Conservation (phyloP, 1,140 invertebrate species). For the Papilio helenus region DNA sequence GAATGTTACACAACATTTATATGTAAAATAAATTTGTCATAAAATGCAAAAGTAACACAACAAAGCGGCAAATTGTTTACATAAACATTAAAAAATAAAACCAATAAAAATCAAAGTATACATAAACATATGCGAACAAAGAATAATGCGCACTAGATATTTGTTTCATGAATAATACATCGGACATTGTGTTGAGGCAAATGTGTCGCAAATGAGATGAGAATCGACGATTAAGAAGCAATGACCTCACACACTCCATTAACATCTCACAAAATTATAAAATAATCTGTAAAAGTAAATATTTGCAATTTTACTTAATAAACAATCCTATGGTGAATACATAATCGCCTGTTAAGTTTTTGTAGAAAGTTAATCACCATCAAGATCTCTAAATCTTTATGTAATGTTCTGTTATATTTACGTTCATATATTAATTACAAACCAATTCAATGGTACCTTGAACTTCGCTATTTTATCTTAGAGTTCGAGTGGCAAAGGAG, state of each 20-base stretch:
- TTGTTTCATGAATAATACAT: conserved; percentile 66
- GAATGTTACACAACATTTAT: neutral
- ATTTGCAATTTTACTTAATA: too few species aligned
- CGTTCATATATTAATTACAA: neutral
- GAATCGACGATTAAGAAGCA: conserved; percentile 63
- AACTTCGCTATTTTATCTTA: neutral
- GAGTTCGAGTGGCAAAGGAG: neutral
- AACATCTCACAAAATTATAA: conserved; percentile 5
- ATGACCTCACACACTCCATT: conserved; percentile 54
- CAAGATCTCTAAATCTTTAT: too few species aligned
- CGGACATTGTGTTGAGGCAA: conserved; percentile 44
- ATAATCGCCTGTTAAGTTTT: neutral
- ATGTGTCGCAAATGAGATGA: conserved; percentile 46
- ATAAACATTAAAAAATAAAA: conserved; percentile 44
- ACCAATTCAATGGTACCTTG: neutral
- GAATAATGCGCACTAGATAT: conserved; percentile 53
- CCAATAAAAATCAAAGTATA: neutral
- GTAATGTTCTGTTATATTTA: neutral
- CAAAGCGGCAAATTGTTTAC: neutral
- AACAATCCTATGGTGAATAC: neutral
- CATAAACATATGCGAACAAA: conserved; percentile 50
- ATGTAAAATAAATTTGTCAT: neutral
- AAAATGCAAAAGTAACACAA: neutral
- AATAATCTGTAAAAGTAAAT: neutral
- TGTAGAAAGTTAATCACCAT: neutral